Evolutionary conservation across 2,113 vertebrate species (phyloP).

Genomic region (Eulacestoma nigropectus): DNA sequence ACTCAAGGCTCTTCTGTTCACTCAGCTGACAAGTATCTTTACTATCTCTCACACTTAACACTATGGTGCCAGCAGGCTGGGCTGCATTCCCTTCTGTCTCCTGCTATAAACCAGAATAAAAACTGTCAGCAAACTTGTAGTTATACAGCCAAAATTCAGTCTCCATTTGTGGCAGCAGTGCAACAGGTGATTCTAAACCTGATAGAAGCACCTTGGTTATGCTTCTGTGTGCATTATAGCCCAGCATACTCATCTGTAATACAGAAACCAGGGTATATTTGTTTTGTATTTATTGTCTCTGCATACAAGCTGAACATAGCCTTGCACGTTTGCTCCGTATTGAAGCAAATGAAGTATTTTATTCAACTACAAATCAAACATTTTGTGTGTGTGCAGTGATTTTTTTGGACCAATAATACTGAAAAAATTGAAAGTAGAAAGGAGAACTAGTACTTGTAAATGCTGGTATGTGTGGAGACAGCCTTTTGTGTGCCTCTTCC

Average conservation of each 20-base stretch:
- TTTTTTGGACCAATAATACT: background rate
- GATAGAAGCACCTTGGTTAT: background rate
- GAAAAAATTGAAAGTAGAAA: background rate
- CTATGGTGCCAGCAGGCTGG: background rate
- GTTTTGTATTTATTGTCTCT: background rate
- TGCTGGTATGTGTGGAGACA: background rate
- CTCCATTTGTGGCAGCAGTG: background rate
- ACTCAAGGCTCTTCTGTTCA: background rate
- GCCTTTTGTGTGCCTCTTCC: background rate
- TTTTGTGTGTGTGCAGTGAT: background rate
- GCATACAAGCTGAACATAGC: background rate
- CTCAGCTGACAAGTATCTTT: background rate
- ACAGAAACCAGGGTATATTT: background rate
- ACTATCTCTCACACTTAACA: background rate
- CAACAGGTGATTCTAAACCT: background rate
- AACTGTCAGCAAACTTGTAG: background rate
- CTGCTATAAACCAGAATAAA: background rate
- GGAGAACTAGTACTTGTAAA: background rate
- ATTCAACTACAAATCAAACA: background rate
- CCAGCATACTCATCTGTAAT: background rate
- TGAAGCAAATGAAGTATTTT: background rate
- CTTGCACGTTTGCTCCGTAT: background rate
- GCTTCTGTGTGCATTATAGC: background rate
- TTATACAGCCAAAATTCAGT: background rate
- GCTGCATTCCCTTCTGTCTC: background rate